These are phyloP conservation scores for Macaca nemestrina DNA, from an alignment of 2,113 vertebrate genomes.

Conservation along the genomic window DNA sequence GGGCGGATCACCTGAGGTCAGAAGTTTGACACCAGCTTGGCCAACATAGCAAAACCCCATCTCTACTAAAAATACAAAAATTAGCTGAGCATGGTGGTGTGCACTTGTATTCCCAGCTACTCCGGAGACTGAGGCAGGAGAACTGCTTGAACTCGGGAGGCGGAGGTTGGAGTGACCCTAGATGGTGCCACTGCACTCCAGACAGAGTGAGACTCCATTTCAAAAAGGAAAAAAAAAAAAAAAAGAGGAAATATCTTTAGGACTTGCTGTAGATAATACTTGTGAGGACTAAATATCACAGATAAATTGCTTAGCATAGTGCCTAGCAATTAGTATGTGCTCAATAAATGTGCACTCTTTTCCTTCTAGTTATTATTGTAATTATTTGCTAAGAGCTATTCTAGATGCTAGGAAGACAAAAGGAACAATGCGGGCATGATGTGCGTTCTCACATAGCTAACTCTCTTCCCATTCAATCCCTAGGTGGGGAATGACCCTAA, in stretches of 20 bases:
- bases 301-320: not conserved
- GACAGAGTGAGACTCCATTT: no score
- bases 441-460: not conserved
- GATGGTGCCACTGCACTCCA: no score
- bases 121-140: no score
- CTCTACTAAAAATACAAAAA: no score
- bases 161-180: no score
- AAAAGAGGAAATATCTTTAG: not conserved
- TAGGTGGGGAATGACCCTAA: not conserved
- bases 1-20: no score
- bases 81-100: no score
- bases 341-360: not conserved
- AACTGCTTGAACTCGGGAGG: no score
- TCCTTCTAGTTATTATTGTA: not conserved
- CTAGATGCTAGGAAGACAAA: not conserved
- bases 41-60: no score
- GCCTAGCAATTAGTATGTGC: not conserved
- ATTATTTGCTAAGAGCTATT: not conserved
- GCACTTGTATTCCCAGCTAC: no score
- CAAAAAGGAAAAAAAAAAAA: not conserved
- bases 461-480: not conserved
- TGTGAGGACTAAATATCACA: not conserved
- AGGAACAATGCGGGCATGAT: rapidly evolving
- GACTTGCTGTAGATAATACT: not conserved
- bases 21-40: no score